Conservation (phyloP, 2,113 vertebrate genomes). For the Eretmodus cyanostictus region DNA sequence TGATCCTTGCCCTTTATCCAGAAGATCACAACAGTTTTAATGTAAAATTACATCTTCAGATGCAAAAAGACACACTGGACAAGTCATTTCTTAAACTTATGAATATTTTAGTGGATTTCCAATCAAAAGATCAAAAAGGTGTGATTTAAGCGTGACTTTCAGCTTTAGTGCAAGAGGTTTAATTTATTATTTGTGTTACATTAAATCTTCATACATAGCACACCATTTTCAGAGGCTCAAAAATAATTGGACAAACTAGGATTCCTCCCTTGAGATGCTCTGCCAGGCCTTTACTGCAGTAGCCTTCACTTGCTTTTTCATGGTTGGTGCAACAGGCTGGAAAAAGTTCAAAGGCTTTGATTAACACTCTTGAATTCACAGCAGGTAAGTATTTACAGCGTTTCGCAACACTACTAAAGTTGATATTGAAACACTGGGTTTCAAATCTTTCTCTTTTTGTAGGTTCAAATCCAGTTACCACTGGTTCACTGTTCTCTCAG, state of each 20-base stretch:
- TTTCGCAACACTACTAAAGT: not conserved
- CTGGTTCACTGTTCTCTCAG: not conserved
- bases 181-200: not conserved
- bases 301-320: not conserved
- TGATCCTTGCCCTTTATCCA: not conserved
- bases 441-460: not conserved
- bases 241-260: not conserved
- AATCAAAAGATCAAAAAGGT: not conserved
- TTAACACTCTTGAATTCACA: not conserved
- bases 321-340: not conserved
- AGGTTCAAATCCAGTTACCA: not conserved
- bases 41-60: not conserved
- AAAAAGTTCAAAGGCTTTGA: not conserved
- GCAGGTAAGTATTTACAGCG: not conserved
- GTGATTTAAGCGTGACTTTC: not conserved
- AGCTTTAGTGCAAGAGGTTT: not conserved
- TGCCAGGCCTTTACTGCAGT: not conserved
- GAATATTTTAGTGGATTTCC: not conserved
- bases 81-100: not conserved
- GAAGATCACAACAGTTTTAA: not conserved
- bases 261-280: not conserved
- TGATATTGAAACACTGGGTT: not conserved
- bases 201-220: not conserved
- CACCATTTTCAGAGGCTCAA: not conserved
- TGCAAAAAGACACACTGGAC: not conserved